A percentile compares a stretch with the other conserved stretches of the same genome.
Evolutionary conservation across 2,888 invertebrate species (phyloP).

Genomic region (Entomobrya multifasciata): DNA sequence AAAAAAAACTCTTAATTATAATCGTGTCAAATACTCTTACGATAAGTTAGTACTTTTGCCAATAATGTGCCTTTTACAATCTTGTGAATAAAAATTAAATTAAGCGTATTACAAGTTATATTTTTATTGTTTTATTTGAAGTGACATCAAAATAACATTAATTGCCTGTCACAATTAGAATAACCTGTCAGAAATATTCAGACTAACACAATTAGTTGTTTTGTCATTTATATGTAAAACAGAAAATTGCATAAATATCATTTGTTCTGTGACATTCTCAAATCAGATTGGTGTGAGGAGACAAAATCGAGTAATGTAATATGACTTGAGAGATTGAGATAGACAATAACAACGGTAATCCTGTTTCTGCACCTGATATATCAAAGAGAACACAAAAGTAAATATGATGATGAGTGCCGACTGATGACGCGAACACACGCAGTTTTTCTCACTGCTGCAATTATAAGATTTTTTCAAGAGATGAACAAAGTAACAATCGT

Average conservation of each 20-base stretch:
- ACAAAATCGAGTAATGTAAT: slow-evolving; percentile 6
- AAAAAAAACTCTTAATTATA: neutral
- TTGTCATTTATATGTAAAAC: neutral
- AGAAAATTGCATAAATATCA: neutral
- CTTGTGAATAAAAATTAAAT: neutral
- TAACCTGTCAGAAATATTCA: no score
- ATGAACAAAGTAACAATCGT: neutral
- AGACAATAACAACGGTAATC: slow-evolving; percentile 10
- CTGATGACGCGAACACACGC: neutral
- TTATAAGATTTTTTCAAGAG: neutral
- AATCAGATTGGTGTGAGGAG: slow-evolving; percentile 10
- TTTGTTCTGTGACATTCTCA: neutral
- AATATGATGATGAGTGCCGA: neutral
- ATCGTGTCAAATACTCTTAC: slow-evolving; percentile 27
- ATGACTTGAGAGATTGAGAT: slow-evolving; percentile 8
- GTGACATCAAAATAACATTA: neutral
- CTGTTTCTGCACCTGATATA: neutral
- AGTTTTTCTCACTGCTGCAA: slow-evolving; percentile 7
- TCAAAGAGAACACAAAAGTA: neutral
- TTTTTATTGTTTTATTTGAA: slow-evolving; percentile 2
- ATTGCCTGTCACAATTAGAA: slow-evolving; percentile 7
- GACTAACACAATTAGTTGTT: no score
- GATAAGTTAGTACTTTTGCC: slow-evolving; percentile 13
- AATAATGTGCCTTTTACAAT: slow-evolving; percentile 21
- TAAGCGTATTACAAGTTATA: neutral